Base-by-base conservation (phyloP, 2,888 invertebrate species). In the Hemicrepidius hirtus region DNA sequence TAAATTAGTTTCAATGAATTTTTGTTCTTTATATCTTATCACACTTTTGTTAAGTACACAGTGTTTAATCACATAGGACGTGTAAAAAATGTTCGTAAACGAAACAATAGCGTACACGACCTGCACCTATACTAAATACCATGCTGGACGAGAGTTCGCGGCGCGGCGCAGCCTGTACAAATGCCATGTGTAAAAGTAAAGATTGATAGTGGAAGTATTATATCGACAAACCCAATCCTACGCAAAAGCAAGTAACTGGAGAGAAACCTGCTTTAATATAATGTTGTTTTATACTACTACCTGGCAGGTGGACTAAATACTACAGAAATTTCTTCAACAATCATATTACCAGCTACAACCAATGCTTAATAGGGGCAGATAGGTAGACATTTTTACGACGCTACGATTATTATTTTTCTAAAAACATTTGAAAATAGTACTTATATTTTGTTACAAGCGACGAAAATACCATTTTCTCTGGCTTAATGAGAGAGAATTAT, bases 101-200 rank as follows among this genome's bases (percentile, higher is more conserved):
- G 18, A 53, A 55, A 65, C 37, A 55, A 53, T 55, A 50, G 59
- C 24, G 16, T 44, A 20, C 67, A 32, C 59, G 44, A 41, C 24
- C 66, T 66, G 57, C 78, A 78, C 75, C 75, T 64, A 75, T 74
- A 78, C 73, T 68, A 76, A 74, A 75, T 73, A 75, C 75, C 77
- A 75, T 78, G 79, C 76, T 72, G 71, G 55, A 71, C 67, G 71
- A 65, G 44, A 74, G 65, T 69, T 70, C 68, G 32, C 32, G 5
- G 32, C 7, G 9, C 68, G 65, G 75, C 75, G 76, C 75, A 76
- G 72, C 41, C 68, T 73, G 66, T 68, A 69, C 59, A 77, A 75
- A 71, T 76, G 80, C 73, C 82, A 83, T 83, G 83, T 80, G 81
- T 81, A 77, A 77, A 80, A 81, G 76, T 83, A 83, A 81, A 79